Conservation (phyloP, 2,797 vertebrate species). For the Sebastes minor region DNA sequence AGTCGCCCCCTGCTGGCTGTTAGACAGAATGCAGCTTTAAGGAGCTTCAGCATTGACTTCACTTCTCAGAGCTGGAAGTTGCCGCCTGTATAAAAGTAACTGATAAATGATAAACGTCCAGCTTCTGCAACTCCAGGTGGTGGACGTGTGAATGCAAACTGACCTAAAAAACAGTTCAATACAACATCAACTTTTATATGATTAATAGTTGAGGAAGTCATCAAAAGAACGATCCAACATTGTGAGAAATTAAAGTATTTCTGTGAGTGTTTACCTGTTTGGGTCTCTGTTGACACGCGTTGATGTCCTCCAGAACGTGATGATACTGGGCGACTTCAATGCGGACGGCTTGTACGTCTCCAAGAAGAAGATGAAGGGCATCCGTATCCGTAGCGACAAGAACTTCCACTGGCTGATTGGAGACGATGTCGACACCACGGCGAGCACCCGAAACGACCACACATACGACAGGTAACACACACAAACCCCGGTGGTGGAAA, state of each 20-base stretch:
- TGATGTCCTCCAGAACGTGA: constrained; percentile 77
- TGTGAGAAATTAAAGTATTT: neutral
- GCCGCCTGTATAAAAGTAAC: neutral
- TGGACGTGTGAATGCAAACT: neutral
- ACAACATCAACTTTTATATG: no score
- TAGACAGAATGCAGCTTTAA: neutral
- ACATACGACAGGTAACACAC: constrained; percentile 72
- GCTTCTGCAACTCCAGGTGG: neutral
- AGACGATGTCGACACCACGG: constrained; percentile 84
- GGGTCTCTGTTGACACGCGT: neutral
- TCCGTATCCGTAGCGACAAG: constrained; percentile 76
- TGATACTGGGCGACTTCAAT: constrained; percentile 86
- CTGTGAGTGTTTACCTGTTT: neutral
- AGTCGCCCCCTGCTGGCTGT: neutral
- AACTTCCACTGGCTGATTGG: constrained; percentile 84
- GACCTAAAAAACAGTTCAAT: neutral
- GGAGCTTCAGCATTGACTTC: neutral
- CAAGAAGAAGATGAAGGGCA: constrained; percentile 69
- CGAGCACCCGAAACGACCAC: constrained; percentile 71
- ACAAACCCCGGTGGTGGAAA: neutral
- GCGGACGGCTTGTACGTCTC: constrained; percentile 81
- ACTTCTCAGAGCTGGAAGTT: neutral
- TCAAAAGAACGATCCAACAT: neutral
- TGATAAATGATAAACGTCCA: neutral
- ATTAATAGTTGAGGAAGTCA: neutral